These are phyloP conservation scores for Grapholita molesta DNA, from an alignment of 1,140 invertebrate species.

Conservation along the genomic window DNA sequence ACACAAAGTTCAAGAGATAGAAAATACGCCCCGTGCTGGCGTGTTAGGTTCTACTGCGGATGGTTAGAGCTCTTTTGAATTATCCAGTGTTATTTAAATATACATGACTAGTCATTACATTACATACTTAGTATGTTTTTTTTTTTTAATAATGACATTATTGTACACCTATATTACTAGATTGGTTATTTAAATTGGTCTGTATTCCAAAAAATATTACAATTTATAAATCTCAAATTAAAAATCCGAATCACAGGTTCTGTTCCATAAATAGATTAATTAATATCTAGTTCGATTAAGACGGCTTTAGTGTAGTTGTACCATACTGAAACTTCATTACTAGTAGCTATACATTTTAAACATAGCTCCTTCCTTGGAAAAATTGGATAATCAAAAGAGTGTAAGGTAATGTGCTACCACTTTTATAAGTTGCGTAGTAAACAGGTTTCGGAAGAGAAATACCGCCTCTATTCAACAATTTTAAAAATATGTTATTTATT, in stretches of 20 bases:
- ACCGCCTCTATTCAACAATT: too few species aligned
- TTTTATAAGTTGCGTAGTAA: background rate
- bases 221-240: too few species aligned
- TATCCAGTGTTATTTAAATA: background rate
- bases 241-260: too few species aligned
- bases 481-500: too few species aligned
- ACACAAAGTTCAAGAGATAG: background rate
- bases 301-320: too few species aligned
- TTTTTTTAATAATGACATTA: background rate
- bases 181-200: too few species aligned
- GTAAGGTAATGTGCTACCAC: background rate
- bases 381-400: background rate
- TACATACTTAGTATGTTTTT: background rate
- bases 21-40: slow-evolving; percentile 11
- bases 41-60: background rate
- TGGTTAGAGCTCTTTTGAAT: background rate
- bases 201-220: too few species aligned
- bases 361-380: background rate
- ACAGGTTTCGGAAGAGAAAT: too few species aligned
- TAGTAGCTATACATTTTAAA: too few species aligned
- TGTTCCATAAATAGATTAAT: too few species aligned
- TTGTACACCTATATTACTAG: background rate
- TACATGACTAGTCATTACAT: background rate
- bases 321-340: too few species aligned
- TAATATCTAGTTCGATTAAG: too few species aligned